phyloP scores from a whole-genome alignment of 1,140 invertebrate species.

The Leptinotarsa texana region DNA sequence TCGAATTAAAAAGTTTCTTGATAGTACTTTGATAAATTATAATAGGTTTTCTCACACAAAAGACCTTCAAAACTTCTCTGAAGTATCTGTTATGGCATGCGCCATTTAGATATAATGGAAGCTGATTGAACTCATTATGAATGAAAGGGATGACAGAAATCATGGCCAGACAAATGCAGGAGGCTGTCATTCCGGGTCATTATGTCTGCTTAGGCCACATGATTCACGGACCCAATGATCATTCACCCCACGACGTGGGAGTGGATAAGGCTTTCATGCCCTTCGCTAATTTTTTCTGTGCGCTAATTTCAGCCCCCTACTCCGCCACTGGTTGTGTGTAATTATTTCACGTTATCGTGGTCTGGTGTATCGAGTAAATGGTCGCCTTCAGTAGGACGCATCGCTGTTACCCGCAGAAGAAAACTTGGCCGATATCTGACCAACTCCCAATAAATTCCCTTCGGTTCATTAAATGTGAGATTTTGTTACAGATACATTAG shows the following conservation, averaged over 20 bases:
- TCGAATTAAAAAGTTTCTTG: no score
- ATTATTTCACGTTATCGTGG: slow-evolving; percentile 34
- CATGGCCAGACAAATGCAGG: background rate
- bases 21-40: no score
- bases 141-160: no score
- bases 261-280: background rate
- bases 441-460: slow-evolving; percentile 32
- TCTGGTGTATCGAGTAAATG: slow-evolving; percentile 15
- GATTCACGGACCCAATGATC: no score
- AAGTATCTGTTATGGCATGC: no score
- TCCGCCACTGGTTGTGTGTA: slow-evolving; percentile 23
- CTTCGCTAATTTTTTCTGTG: background rate
- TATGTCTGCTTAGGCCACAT: no score
- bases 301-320: background rate
- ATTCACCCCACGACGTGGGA: background rate
- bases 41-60: no score
- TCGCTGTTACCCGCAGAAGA: background rate
- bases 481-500: slow-evolving; percentile 48
- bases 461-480: slow-evolving; percentile 46
- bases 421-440: slow-evolving; percentile 22
- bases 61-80: no score
- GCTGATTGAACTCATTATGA: no score
- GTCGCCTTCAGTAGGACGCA: background rate
- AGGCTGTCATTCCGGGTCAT: no score
- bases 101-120: no score